Base-by-base conservation (phyloP, 2,113 vertebrate genomes). In the Leucoraja erinaceus region DNA sequence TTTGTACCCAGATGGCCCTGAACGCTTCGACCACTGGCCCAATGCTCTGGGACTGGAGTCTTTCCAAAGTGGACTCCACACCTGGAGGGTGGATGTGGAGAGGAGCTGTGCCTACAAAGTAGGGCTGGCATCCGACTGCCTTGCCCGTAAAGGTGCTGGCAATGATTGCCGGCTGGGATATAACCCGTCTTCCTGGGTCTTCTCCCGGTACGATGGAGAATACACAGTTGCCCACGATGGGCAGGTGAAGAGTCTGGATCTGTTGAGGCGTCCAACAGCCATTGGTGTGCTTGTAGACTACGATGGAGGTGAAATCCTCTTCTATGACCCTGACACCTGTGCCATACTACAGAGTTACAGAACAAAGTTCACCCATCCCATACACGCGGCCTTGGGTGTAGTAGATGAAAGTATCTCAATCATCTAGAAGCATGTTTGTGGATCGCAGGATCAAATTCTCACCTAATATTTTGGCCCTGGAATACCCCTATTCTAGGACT, bases 1-100 rank as follows among this genome's bases (percentile, higher is more conserved):
- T 90, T 93, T 94, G 90, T 94, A 95, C 61, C 94, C 2, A 0
- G 95, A 95, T 25, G 94, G 97, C 94, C 97, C 97, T 0, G 96
- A 97, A 7, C 97, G 97, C 4, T 99, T 99, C 70, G 98, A 99
- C 95, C 95, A 95, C 94, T 99, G 97, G 98, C 98, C 98, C 95
- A 99, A 99, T 0, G 98, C 97, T 3, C 95, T 99, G 94, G 97
- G 97, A 0, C 94, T 95, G 0, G 93, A 74, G 0, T 93, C 96
- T 11, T 95, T 98, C 96, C 96, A 95, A 88, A 95, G 96, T 0
- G 98, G 98, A 20, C 94, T 96, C 1, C 97, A 98, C 3, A 95
- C 95, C 31, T 99, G 98, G 98, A 95, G 95, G 93, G 93, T 99
- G 94, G 95, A 97, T 0, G 97, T 99, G 77, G 96, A 96, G 68